These are phyloP conservation scores for Propithecus perrieri DNA, from an alignment of 2,797 vertebrate genomes.

Conservation along the genomic window DNA sequence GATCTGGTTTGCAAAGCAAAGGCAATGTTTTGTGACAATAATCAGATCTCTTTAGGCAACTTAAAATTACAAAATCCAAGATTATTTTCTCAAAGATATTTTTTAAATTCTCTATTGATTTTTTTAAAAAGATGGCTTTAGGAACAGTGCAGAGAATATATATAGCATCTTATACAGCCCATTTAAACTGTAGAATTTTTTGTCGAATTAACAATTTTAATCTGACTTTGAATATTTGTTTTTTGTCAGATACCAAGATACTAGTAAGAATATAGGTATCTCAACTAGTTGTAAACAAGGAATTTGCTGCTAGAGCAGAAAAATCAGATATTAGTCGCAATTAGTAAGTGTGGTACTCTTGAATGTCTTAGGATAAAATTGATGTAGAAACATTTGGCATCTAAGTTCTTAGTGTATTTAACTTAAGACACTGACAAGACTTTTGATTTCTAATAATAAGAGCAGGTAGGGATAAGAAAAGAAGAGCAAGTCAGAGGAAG, in stretches of 20 bases:
- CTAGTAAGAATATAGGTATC: not conserved
- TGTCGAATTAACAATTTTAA: constrained; percentile 3
- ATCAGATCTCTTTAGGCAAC: not conserved
- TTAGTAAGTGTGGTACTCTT: not conserved
- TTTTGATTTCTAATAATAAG: constrained; percentile 55
- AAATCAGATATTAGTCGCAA: not conserved
- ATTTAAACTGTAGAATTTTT: not conserved
- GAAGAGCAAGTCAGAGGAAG: constrained; percentile 3
- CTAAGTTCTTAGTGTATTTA: constrained; percentile 6
- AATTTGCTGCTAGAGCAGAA: not conserved
- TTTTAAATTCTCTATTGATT: not conserved
- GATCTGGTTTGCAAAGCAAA: constrained; percentile 40
- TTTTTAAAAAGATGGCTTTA: not conserved
- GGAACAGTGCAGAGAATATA: not conserved
- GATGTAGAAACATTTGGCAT: not conserved
- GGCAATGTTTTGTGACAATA: constrained; percentile 44
- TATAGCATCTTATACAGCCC: not conserved
- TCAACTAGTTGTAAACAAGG: not conserved
- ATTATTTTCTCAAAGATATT: constrained; percentile 19
- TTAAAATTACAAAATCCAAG: not conserved
- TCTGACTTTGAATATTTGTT: not conserved
- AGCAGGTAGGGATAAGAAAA: constrained; percentile 35
- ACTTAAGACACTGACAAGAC: not conserved
- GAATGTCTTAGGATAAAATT: not conserved
- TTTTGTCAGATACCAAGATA: not conserved